Evolutionary conservation across 2,113 vertebrate species (phyloP), one percentile per base, ranked within the genome.

Genomic region (Paradisaea rubra): DNA sequence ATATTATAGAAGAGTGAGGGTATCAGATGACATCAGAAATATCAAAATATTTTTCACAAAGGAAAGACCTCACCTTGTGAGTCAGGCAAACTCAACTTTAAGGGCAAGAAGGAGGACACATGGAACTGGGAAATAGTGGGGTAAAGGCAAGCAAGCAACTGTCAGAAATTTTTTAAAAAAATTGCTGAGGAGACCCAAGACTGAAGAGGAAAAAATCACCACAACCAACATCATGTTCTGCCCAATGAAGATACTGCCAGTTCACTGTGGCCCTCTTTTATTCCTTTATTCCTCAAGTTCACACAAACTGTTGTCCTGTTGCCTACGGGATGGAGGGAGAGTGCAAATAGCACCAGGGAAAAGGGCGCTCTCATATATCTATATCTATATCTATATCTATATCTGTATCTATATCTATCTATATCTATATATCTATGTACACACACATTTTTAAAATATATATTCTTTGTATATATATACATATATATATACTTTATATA

Each of bases 291-390:
- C n/a, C 37, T 66, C 20, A 59, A 35, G 15, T 11, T 63, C 35
- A 45, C 14, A 63, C 9, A 45, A 45, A 50, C 14, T 35, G 5
- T 15, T 57, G 8, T 7, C 8, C 13, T 19, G 3, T 64, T 69
- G 31, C 14, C 15, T 33, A 13, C 0, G 3, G 12, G 14, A 5
- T 56, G 10, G 15, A 69, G 39, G 13, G 13, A 53, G 4, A 37
- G 19, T 11, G 20, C n/a, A 54, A 91, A 44, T 31, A 52, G 19
- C 3, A 71, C 3, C 47, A 66, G 21, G 15, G 15, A 37, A 65
- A 69, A 60, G 3, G 10, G 3, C 0, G 1, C 27, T 35, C 22
- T 42, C 17, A 52, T 1, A 42, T 1, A 30, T 17, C n/a, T 2
- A 14, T 23, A 23, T 23, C 45, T 47, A 47, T 47, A 22, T 47